phyloP scores from a whole-genome alignment of 2,888 invertebrate species.

The Carcina quercana region DNA sequence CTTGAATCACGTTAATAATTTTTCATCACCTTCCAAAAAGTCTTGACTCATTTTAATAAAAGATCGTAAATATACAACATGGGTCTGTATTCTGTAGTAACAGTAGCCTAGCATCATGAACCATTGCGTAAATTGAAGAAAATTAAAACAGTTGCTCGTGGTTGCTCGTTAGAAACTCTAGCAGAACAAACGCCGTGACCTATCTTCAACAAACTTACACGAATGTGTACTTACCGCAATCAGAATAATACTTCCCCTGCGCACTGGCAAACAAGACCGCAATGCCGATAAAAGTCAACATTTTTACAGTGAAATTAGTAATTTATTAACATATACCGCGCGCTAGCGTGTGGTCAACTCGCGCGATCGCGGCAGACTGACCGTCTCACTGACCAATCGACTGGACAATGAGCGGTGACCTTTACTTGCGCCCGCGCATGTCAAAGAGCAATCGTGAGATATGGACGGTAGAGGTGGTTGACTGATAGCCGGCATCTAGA shows the following conservation, averaged over 20 bases:
- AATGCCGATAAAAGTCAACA: conserved; percentile 46
- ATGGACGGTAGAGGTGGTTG: not conserved
- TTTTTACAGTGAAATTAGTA: conserved; percentile 18
- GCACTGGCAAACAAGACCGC: conserved; percentile 47
- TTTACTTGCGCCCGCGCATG: conserved; percentile 47
- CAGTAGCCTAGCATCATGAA: too few species aligned
- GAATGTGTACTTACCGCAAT: conserved; percentile 51
- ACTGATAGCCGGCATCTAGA: too few species aligned
- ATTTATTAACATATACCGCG: conserved; percentile 32
- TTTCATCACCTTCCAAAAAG: too few species aligned
- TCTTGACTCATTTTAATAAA: too few species aligned
- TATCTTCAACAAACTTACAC: conserved; percentile 9
- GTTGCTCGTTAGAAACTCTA: too few species aligned
- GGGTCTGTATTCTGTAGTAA: too few species aligned
- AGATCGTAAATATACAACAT: too few species aligned
- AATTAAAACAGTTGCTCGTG: too few species aligned
- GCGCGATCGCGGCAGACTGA: conserved; percentile 49
- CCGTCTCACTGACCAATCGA: conserved; percentile 29
- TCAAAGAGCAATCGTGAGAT: conserved; percentile 38
- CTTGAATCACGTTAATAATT: too few species aligned
- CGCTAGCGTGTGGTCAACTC: conserved; percentile 59
- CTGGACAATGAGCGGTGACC: conserved; percentile 36
- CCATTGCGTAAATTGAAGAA: too few species aligned
- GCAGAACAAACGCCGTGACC: too few species aligned
- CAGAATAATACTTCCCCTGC: conserved; percentile 59